Evolutionary conservation across 2,888 invertebrate genomes (phyloP).

Genomic region (Mesopsocus fuscifrons): DNA sequence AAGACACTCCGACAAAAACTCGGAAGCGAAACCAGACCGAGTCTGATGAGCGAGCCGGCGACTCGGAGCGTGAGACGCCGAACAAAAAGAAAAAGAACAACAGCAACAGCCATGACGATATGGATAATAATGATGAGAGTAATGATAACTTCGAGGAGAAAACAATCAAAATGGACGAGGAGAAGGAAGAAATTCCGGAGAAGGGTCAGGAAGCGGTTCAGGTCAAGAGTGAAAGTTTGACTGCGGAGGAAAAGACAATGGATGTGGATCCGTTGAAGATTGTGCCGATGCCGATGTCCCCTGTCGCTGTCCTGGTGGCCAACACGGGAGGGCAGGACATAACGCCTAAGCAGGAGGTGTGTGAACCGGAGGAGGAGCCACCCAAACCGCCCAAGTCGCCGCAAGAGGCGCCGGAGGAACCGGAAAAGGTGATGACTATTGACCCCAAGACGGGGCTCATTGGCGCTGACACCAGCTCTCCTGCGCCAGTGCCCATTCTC

Average conservation of each 20-base stretch:
- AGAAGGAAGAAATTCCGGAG: slow-evolving; percentile 25
- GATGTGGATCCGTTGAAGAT: not conserved
- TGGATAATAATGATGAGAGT: slow-evolving; percentile 4
- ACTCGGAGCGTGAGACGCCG: slow-evolving; percentile 12
- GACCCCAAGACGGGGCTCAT: slow-evolving; percentile 5
- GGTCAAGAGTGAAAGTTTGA: not conserved
- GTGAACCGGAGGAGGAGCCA: no score
- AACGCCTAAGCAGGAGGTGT: slow-evolving; percentile 19
- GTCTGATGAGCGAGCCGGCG: slow-evolving; percentile 25
- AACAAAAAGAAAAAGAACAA: slow-evolving; percentile 1
- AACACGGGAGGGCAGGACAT: no score
- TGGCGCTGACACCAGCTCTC: not conserved
- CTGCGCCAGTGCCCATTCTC: not conserved
- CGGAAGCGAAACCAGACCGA: slow-evolving; percentile 31
- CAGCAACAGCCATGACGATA: not conserved
- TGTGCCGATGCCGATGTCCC: not conserved
- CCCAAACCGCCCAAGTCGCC: not conserved
- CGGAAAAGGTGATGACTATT: slow-evolving; percentile 2
- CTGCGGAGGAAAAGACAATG: not conserved
- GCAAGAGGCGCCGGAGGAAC: not conserved
- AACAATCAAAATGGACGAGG: not conserved
- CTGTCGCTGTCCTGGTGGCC: not conserved
- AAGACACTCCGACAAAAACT: slow-evolving; percentile 33
- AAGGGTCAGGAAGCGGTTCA: slow-evolving; percentile 18
- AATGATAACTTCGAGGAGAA: slow-evolving; percentile 2